These are phyloP conservation scores for Hippocampus zosterae DNA, from an alignment of 2,113 vertebrate species.

Conservation along the genomic window DNA sequence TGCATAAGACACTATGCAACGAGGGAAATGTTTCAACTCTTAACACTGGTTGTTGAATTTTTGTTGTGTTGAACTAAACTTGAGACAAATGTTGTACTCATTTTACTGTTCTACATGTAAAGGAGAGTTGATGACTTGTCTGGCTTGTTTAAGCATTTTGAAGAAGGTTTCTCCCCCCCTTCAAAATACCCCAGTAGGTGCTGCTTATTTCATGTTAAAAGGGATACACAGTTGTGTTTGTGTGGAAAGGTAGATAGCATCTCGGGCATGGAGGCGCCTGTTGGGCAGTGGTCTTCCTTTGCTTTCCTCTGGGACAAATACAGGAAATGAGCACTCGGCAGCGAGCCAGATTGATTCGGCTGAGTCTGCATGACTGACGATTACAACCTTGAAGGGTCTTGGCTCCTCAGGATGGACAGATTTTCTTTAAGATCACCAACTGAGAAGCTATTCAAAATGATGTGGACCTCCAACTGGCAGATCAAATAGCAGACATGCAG, in stretches of 20 bases:
- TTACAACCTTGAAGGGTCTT: conserved; percentile 32
- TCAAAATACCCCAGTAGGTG: conserved; percentile 26
- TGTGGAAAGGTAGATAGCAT: conserved; percentile 56
- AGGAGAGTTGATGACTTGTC: conserved; percentile 13
- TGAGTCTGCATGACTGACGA: conserved; percentile 41
- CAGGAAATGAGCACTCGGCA: conserved; percentile 59
- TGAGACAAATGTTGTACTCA: conserved; percentile 1
- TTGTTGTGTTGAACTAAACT: neutral
- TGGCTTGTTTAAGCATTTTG: conserved; percentile 7
- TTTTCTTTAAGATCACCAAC: conserved; percentile 36
- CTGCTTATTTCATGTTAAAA: conserved; percentile 37
- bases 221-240: conserved; percentile 17
- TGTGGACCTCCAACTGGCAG: conserved; percentile 22
- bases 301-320: conserved; percentile 60
- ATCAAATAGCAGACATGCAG: conserved; percentile 36
- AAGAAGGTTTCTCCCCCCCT: neutral
- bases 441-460: conserved; percentile 35
- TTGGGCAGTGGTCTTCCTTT: conserved; percentile 53
- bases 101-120: conserved; percentile 10
- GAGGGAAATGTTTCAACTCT: neutral
- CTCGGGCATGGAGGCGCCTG: conserved; percentile 56
- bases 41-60: too few species aligned
- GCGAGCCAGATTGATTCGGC: conserved; percentile 48
- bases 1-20: neutral
- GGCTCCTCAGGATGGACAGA: conserved; percentile 23